phyloP scores from a whole-genome alignment of 1,140 invertebrate species.

The Leguminivora glycinivorella region DNA sequence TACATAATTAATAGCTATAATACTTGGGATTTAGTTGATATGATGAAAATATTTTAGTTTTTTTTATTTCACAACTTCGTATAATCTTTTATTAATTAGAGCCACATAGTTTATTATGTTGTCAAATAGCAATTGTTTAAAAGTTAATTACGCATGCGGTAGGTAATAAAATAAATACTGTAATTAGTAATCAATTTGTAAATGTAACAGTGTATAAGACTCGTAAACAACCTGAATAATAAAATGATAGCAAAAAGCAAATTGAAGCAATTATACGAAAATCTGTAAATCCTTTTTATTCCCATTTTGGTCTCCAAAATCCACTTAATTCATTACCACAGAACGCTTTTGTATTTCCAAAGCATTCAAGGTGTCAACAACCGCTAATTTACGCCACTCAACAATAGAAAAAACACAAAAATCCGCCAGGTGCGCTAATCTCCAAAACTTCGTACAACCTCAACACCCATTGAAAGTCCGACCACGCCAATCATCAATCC shows the following conservation, averaged over 20 bases:
- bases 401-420: conserved; percentile 39
- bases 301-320: not conserved
- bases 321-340: not conserved
- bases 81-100: not conserved
- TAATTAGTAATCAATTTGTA: too few relatives aligned
- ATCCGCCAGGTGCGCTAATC: conserved; percentile 10
- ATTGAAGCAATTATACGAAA: not conserved
- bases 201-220: too few relatives aligned
- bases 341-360: not conserved
- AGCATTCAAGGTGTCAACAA: not conserved
- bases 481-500: conserved; percentile 65
- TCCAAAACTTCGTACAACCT: not conserved
- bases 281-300: not conserved
- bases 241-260: too few relatives aligned
- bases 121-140: too few relatives aligned
- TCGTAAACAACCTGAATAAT: too few relatives aligned
- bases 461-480: conserved; percentile 6
- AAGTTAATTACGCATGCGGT: too few relatives aligned
- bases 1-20: conserved; percentile 25
- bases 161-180: too few relatives aligned
- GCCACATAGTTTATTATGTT: too few relatives aligned
- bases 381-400: conserved; percentile 31
- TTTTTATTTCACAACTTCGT: not conserved
- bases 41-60: not conserved
- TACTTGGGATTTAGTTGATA: not conserved